A percentile compares a stretch with the other conserved stretches of the same genome.
phyloP scores from a whole-genome alignment of 2,888 invertebrate genomes.

The Trachelus stipa region DNA sequence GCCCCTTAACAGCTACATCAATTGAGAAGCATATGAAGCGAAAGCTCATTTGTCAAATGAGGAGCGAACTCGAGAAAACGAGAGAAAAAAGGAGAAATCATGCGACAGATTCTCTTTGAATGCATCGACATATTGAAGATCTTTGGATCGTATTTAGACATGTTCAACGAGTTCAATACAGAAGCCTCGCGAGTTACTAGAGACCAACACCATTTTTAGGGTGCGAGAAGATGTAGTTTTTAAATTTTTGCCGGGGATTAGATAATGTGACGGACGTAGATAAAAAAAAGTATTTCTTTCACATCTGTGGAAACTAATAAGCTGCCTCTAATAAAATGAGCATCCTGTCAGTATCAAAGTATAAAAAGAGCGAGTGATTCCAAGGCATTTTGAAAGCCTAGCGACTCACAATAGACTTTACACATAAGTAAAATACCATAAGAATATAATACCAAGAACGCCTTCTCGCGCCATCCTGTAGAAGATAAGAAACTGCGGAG shows the following conservation, averaged over 20 bases:
- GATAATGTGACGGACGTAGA: slow-evolving; percentile 10
- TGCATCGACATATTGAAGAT: slow-evolving; percentile 47
- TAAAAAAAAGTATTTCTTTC: slow-evolving; percentile 11
- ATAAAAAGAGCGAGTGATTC: slow-evolving; percentile 33
- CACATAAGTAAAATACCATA: slow-evolving; percentile 33
- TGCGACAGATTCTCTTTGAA: slow-evolving; percentile 40
- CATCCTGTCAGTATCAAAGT: slow-evolving; percentile 34
- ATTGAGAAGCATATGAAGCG: slow-evolving; percentile 46
- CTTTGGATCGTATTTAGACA: slow-evolving; percentile 48
- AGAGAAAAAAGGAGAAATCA: slow-evolving; percentile 34
- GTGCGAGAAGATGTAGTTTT: slow-evolving; percentile 44
- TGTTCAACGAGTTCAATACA: slow-evolving; percentile 42
- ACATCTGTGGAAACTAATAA: slow-evolving; percentile 13
- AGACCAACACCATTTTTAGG: no score
- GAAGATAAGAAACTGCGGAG: slow-evolving; percentile 44
- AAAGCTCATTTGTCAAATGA: slow-evolving; percentile 44
- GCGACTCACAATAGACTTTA: slow-evolving; percentile 42
- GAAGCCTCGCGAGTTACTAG: slow-evolving; percentile 37
- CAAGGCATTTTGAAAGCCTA: slow-evolving; percentile 32
- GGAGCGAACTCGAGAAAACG: slow-evolving; percentile 43
- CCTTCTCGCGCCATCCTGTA: slow-evolving; percentile 40
- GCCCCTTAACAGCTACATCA: slow-evolving; percentile 54
- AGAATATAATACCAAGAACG: not conserved
- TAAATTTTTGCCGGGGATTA: slow-evolving; percentile 34
- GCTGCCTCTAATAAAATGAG: slow-evolving; percentile 31